phyloP scores from a whole-genome alignment of 2,797 vertebrate species.

The Mormyrops boulengeri region DNA sequence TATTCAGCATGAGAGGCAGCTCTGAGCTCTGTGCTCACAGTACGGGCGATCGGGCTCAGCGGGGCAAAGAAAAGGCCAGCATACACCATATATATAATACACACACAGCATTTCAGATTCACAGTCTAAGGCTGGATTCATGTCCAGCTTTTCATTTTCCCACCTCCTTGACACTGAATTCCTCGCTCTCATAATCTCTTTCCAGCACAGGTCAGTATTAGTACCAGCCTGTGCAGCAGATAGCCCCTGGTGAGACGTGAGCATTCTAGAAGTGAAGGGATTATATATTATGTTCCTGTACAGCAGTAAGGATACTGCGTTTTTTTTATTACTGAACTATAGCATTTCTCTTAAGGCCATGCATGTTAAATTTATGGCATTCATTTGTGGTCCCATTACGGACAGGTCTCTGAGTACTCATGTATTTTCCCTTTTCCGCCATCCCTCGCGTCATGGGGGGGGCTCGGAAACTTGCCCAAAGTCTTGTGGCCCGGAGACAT shows the following conservation, averaged over 20 bases:
- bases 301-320: slow-evolving; percentile 27
- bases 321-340: slow-evolving; percentile 16
- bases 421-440: not conserved
- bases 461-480: not conserved
- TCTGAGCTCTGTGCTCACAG: not conserved
- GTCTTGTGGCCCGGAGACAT: not conserved
- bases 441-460: not conserved
- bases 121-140: not conserved
- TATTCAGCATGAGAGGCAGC: not conserved
- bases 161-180: slow-evolving; percentile 36
- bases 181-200: slow-evolving; percentile 46
- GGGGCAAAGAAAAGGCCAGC: not conserved
- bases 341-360: slow-evolving; percentile 10
- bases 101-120: not conserved
- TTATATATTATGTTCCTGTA: slow-evolving; percentile 26
- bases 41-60: not conserved
- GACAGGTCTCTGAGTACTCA: not conserved
- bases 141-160: slow-evolving; percentile 4
- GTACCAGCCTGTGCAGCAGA: slow-evolving; percentile 26
- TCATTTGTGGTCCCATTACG: slow-evolving; percentile 15
- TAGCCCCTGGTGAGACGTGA: not conserved
- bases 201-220: slow-evolving; percentile 44
- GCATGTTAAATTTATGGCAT: slow-evolving; percentile 12
- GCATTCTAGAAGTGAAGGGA: slow-evolving; percentile 11
- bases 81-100: not conserved